Base-by-base conservation (phyloP, 2,888 invertebrate species). In the Norana najaformis region DNA sequence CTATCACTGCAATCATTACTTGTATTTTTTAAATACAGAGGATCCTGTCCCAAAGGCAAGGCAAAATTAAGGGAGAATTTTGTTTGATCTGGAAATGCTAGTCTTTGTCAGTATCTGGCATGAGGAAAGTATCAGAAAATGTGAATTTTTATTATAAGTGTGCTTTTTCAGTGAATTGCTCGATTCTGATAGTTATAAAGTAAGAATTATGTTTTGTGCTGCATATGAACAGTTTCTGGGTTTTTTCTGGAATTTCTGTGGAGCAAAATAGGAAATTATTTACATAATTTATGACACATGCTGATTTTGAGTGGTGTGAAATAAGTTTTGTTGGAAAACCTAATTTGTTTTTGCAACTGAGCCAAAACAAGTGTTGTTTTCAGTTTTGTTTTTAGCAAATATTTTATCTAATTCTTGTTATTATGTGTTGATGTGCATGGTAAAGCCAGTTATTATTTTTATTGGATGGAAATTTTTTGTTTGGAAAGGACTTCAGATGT, bases 391-490 rank as follows among this genome's bases (percentile, higher is more conserved):
- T 8, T 69, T 69, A n/a, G n/a, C 30, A 16, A 69, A 11, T 69
- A n/a, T 69, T 69, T 69, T 69, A n/a, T n/a, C n/a, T 69, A n/a
- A 4, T 69, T 69, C 30, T 69, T 69, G 69, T 69, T 69, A n/a
- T 69, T 69, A 8, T 69, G 69, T n/a, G 69, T n/a, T n/a, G 13
- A n/a, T n/a, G 11, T n/a, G n/a, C n/a, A 69, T 69, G 69, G 69
- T 69, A n/a, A 69, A n/a, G 69, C 69, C n/a, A n/a, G 69, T 69
- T 69, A n/a, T n/a, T 69, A 69, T 69, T 69, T 69, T 69, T 69
- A 69, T 69, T n/a, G 30, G 69, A 69, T 69, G 30, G 69, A 69
- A 69, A 69, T 69, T n/a, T 69, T 69, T 69, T 69, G 23, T 30
- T 69, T 69, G 30, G 30, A n/a, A 69, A 69, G 69, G n/a, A 30